phyloP scores from a whole-genome alignment of 1,140 invertebrate genomes.

The Calosoma granatense region DNA sequence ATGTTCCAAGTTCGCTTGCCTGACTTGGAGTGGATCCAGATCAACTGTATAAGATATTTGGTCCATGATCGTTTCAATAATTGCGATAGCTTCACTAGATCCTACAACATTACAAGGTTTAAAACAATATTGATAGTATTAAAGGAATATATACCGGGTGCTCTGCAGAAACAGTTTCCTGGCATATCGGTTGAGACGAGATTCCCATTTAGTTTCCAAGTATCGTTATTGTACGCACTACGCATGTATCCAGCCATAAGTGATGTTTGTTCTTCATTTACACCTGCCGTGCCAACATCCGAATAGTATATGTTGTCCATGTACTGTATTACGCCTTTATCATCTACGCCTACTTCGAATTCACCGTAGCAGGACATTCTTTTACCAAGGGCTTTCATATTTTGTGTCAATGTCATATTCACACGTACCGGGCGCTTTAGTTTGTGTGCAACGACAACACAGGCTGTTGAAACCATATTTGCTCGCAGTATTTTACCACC shows the following conservation, averaged over 20 bases:
- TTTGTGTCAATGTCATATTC: conserved; percentile 50
- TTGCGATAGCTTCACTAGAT: conserved; percentile 50
- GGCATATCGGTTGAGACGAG: conserved; percentile 50
- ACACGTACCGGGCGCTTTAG: conserved; percentile 48
- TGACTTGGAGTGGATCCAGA: conserved; percentile 57
- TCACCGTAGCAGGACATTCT: conserved; percentile 43
- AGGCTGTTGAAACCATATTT: conserved; percentile 37
- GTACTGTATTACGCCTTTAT: conserved; percentile 54
- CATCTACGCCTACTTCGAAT: conserved; percentile 58
- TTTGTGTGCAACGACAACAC: conserved; percentile 45
- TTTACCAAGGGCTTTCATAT: conserved; percentile 56
- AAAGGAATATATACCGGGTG: background rate
- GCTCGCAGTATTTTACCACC: conserved; percentile 49
- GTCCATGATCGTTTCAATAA: conserved; percentile 73
- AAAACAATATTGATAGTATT: background rate
- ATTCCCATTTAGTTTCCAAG: conserved; percentile 44
- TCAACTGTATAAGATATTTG: conserved; percentile 57
- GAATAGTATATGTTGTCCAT: conserved; percentile 37
- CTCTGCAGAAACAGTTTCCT: conserved; percentile 45
- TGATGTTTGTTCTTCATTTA: conserved; percentile 51
- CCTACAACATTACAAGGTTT: conserved; percentile 41
- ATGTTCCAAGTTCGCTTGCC: conserved; percentile 47
- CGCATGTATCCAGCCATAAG: conserved; percentile 15
- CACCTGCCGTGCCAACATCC: conserved; percentile 27
- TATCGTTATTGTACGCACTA: background rate